A percentile compares a stretch with the other conserved stretches of the same genome.
phyloP scores from a whole-genome alignment of 1,140 invertebrate species.

The Drosophila repletoides region DNA sequence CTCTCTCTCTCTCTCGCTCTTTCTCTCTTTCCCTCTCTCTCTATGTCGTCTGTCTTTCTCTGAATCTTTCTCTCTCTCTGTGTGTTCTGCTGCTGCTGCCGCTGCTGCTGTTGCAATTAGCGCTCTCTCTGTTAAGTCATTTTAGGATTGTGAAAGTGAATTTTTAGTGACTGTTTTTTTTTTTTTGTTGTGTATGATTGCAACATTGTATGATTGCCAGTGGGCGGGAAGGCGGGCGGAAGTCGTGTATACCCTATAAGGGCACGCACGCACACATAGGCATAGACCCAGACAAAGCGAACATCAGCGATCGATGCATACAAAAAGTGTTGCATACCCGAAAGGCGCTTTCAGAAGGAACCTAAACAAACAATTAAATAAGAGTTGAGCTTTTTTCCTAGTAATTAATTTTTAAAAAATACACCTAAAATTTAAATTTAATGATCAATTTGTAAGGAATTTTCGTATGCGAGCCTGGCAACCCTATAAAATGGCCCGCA shows the following conservation, averaged over 20 bases:
- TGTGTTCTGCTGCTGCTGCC: constrained; percentile 5
- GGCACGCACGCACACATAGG: not conserved
- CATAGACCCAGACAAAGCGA: not conserved
- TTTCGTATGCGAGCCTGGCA: not conserved
- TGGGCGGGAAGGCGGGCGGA: not conserved
- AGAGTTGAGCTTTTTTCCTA: not conserved
- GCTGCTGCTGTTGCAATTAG: constrained; percentile 38
- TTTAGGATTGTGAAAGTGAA: constrained; percentile 70
- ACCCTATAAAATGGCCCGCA: constrained; percentile 31
- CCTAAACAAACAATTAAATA: not conserved
- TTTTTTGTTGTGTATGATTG: constrained; percentile 59
- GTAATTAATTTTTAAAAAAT: not conserved
- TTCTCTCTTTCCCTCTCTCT: constrained; percentile 12
- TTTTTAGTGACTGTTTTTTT: constrained; percentile 66
- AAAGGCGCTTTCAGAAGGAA: not conserved
- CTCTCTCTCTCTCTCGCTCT: constrained; percentile 6
- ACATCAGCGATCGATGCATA: constrained; percentile 40
- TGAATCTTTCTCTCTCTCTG: constrained; percentile 12
- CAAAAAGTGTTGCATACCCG: constrained; percentile 30
- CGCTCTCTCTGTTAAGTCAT: constrained; percentile 52
- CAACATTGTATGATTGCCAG: constrained; percentile 54
- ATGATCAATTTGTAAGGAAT: not conserved
- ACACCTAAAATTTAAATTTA: not conserved
- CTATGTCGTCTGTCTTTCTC: constrained; percentile 8
- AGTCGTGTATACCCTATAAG: not conserved